These are phyloP conservation scores for Chiropotes sagulatus DNA, from an alignment of 2,797 vertebrate species.

Conservation along the genomic window DNA sequence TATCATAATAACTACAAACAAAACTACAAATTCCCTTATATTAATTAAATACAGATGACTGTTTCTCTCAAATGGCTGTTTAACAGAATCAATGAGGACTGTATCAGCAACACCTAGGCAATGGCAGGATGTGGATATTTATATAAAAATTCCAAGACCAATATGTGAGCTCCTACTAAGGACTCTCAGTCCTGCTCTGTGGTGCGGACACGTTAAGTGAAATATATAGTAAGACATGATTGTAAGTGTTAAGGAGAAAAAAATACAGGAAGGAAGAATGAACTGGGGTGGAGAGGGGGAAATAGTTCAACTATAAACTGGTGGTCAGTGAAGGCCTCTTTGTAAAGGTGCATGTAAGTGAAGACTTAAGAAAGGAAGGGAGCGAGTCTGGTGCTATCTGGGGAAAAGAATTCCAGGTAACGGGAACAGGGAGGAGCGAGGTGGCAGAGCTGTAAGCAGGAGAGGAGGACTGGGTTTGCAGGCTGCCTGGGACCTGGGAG, in stretches of 20 bases:
- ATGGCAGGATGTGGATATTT: background rate
- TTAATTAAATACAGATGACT: background rate
- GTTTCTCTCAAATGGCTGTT: background rate
- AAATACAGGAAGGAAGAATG: background rate
- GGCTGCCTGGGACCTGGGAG: background rate
- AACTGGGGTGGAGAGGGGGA: background rate
- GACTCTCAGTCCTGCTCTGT: background rate
- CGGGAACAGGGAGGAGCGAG: background rate
- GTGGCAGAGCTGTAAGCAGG: background rate
- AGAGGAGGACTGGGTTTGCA: background rate
- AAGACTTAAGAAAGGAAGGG: background rate
- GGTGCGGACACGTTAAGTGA: background rate
- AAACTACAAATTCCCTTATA: background rate
- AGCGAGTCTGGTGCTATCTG: background rate
- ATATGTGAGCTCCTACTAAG: background rate
- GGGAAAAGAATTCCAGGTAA: background rate
- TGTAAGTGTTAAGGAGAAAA: background rate
- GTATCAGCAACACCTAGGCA: background rate
- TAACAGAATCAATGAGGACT: background rate
- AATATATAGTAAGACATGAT: background rate
- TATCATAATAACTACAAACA: background rate
- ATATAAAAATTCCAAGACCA: background rate
- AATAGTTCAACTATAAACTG: background rate
- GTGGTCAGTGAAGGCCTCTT: background rate
- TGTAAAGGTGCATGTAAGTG: background rate